Percentiles rank a stretch among this genome's conserved stretches.
Conservation (phyloP, 2,113 vertebrate species). For the Pica pica region DNA sequence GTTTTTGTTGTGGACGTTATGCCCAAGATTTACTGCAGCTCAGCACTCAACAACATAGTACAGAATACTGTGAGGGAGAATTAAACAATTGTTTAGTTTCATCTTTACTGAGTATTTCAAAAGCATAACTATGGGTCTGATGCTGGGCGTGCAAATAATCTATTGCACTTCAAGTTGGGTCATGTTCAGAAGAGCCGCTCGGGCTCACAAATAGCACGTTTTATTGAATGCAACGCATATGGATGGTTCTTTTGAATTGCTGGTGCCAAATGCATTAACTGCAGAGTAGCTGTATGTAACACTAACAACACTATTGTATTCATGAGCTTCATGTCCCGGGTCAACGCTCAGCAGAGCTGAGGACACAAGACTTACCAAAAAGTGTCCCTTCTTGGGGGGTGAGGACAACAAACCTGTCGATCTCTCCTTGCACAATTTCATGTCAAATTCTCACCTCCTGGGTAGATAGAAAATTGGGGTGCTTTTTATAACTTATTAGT, state of each 20-base stretch:
- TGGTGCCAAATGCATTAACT: neutral
- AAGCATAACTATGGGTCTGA: neutral
- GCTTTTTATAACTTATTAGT: neutral
- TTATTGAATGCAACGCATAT: neutral
- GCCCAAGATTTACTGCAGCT: neutral
- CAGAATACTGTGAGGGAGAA: neutral
- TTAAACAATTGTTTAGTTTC: neutral
- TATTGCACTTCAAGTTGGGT: neutral
- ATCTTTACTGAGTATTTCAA: neutral
- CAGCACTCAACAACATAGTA: neutral
- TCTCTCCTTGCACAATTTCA: neutral
- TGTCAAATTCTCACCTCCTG: neutral
- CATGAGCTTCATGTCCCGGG: neutral
- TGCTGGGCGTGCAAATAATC: neutral
- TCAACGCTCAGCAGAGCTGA: neutral
- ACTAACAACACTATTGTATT: accelerated
- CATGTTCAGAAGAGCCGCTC: accelerated
- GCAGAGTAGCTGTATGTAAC: neutral
- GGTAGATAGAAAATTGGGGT: neutral
- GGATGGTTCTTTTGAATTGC: neutral
- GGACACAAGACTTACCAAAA: neutral
- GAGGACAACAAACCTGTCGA: neutral
- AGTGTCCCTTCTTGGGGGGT: neutral
- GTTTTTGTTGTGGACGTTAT: neutral
- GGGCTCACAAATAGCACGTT: accelerated